Evolutionary conservation across 2,797 vertebrate genomes (phyloP).

Genomic region (Melanotaenia trifasciata): DNA sequence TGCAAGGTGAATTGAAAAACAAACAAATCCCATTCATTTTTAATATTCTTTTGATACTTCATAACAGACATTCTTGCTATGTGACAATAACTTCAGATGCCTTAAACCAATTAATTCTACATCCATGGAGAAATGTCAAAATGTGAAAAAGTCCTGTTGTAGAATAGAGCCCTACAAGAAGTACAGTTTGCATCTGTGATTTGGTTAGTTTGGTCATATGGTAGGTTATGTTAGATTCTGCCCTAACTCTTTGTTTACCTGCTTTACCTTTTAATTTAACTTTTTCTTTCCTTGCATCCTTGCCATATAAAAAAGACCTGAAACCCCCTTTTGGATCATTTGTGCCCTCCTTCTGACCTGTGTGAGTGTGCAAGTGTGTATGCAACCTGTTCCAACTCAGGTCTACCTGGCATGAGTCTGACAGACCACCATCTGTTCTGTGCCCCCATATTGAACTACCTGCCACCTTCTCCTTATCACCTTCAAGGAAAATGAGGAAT

Average conservation of each 20-base stretch:
- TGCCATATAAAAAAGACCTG: constrained; percentile 28
- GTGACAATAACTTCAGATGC: background rate
- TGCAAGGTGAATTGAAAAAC: too few relatives aligned
- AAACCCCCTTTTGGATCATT: constrained; percentile 30
- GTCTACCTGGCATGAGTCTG: constrained; percentile 62
- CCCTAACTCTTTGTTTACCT: background rate
- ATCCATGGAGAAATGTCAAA: background rate
- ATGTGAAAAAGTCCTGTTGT: background rate
- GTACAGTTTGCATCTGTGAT: background rate
- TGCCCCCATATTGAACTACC: constrained; percentile 61
- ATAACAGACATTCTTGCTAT: background rate
- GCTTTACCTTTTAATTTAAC: background rate
- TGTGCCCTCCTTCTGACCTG: constrained; percentile 55
- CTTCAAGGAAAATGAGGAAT: constrained; percentile 33
- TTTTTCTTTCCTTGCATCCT: constrained; percentile 18
- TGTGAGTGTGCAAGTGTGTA: constrained; percentile 4
- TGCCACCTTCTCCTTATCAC: constrained; percentile 57
- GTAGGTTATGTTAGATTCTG: background rate
- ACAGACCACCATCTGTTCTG: constrained; percentile 77
- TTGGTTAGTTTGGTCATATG: background rate
- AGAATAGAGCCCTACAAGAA: background rate
- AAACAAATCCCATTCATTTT: background rate
- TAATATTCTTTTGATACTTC: background rate
- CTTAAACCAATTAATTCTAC: background rate
- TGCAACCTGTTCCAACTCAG: constrained; percentile 43